Base-by-base conservation (phyloP, 2,888 invertebrate species). In the Ferrisia virgata region DNA sequence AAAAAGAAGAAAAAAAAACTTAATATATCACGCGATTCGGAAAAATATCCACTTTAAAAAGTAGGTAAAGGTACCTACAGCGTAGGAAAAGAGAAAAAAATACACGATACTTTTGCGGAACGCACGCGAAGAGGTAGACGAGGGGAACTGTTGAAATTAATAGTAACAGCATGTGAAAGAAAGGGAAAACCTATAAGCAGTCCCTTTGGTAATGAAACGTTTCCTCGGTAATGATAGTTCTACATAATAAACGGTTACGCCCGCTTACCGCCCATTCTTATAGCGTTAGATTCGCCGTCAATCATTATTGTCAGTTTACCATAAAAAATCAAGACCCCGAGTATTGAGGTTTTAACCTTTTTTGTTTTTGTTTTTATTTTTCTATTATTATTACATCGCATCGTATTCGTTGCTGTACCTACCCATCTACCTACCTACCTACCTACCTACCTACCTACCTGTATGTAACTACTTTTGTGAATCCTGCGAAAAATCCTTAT, bases 221-320 rank as follows among this genome's bases (percentile, higher is more conserved):
- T 80, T 25, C 18, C 28, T 25, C 64, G 40, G 36, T 82, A 82
- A 82, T 82, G 82, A 82, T 82, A 69, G 82, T 69, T 69, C 53
- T 69, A 18, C 58, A 22, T 82, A 82, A 82, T 82, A 69, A 82
- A 69, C 82, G 82, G 82, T 82, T 82, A 82, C 82, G 82, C 82
- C 82, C 82, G 64, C 69, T 82, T 58, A 53, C 64, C 69, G 69
- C 69, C 82, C 69, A 69, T 82, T 82, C 82, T 82, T 69, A n/a
- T n/a, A 58, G 69, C 25, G 39, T 69, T 28, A 58, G 53, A 53
- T 53, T 69, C 31, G 43, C 82, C 82, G 82, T 82, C 82, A 82
- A 82, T 82, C 82, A 82, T 82, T 69, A 82, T 40, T 64, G 82
- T 69, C 82, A 82, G 69, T 53, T 39, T 76, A 76, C n/a, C 76